These are phyloP conservation scores for Athalia circularis DNA, from an alignment of 2,888 invertebrate species.

Conservation along the genomic window DNA sequence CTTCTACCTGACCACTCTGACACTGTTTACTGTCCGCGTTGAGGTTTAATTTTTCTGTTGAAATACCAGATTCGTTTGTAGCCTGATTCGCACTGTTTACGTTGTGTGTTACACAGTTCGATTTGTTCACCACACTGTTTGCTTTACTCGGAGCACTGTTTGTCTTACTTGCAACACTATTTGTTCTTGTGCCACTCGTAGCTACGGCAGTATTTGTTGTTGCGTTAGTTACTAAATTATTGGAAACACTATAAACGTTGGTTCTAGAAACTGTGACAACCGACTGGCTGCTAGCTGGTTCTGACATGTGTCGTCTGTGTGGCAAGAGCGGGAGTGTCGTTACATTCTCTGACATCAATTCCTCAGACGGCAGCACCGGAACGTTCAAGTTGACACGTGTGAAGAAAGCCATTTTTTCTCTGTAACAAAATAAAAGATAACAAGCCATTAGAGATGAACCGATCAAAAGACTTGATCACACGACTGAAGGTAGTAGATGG, in stretches of 20 bases:
- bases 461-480: slow-evolving; percentile 1
- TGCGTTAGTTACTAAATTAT: slow-evolving; percentile 20
- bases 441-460: not conserved
- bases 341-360: slow-evolving; percentile 64
- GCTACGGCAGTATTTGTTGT: slow-evolving; percentile 3
- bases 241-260: slow-evolving; percentile 41
- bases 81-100: slow-evolving; percentile 28
- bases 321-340: slow-evolving; percentile 54
- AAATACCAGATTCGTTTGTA: slow-evolving; percentile 8
- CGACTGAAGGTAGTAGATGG: slow-evolving; percentile 24
- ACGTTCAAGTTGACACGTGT: slow-evolving; percentile 87
- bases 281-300: slow-evolving; percentile 59
- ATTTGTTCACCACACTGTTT: not conserved
- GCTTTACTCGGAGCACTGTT: slow-evolving; percentile 24
- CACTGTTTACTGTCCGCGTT: slow-evolving; percentile 47
- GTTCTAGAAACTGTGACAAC: slow-evolving; percentile 9
- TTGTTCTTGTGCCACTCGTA: slow-evolving; percentile 19
- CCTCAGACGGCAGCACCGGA: slow-evolving; percentile 84
- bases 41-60: slow-evolving; percentile 18
- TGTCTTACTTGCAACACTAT: slow-evolving; percentile 27
- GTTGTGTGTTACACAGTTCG: slow-evolving; percentile 29
- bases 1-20: slow-evolving; percentile 46
- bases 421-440: slow-evolving; percentile 68
- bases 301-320: slow-evolving; percentile 67
- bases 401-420: slow-evolving; percentile 98